Percentiles rank a stretch among this genome's conserved stretches.
These are phyloP conservation scores for Tetramorium simillimum DNA, from an alignment of 1,140 invertebrate genomes.

Conservation along the genomic window DNA sequence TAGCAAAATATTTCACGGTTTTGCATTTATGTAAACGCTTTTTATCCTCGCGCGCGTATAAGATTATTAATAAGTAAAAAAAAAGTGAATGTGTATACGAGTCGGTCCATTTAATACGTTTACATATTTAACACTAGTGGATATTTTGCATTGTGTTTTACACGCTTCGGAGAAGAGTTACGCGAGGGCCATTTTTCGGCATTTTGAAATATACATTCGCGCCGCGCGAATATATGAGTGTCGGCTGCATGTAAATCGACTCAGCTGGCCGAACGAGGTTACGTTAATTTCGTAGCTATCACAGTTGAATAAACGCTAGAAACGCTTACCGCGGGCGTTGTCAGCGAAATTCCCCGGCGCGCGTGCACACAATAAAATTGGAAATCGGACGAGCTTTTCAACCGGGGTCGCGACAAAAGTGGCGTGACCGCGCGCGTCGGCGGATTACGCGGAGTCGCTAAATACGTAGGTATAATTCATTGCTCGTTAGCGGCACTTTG, in stretches of 20 bases:
- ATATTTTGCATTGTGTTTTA: not conserved
- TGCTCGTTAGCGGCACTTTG: constrained; percentile 60
- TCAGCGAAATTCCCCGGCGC: constrained; percentile 53
- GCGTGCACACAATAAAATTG: constrained; percentile 50
- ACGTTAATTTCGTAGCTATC: constrained; percentile 67
- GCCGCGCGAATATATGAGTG: not conserved
- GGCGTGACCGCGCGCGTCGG: constrained; percentile 14
- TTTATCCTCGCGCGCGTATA: not conserved
- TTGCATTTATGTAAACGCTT: not conserved
- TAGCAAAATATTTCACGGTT: not conserved
- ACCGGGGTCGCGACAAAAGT: constrained; percentile 5
- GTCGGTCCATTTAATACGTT: not conserved
- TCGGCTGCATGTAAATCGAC: constrained; percentile 40
- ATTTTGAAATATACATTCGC: not conserved
- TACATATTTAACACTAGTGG: not conserved
- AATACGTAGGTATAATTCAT: constrained; percentile 59
- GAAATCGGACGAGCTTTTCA: constrained; percentile 37
- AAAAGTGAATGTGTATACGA: not conserved
- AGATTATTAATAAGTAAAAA: not conserved
- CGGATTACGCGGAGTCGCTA: constrained; percentile 54
- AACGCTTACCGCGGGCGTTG: constrained; percentile 54
- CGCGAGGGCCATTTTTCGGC: not conserved
- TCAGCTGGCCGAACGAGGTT: constrained; percentile 63
- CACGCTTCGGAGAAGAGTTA: not conserved
- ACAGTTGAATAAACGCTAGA: constrained; percentile 64